phyloP scores from a whole-genome alignment of 2,113 vertebrate genomes.

The Dissostichus mawsoni region DNA sequence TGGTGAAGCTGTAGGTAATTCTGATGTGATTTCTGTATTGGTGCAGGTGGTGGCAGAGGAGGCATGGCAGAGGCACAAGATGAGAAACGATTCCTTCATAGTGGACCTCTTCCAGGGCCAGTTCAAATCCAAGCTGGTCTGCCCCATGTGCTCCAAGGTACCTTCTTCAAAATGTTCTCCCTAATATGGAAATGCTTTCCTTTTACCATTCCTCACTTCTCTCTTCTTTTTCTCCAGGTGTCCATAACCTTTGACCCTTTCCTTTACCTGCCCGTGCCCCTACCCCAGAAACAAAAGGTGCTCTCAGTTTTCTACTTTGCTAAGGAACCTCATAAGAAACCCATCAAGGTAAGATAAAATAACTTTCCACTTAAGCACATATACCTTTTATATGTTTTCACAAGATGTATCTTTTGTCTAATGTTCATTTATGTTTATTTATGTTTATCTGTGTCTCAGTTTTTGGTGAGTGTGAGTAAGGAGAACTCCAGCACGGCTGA shows the following conservation, averaged over 20 bases:
- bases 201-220: background rate
- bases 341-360: constrained; percentile 89
- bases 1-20: background rate
- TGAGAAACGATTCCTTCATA: constrained; percentile 98
- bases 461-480: constrained; percentile 97
- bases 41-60: constrained; percentile 95
- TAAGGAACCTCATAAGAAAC: constrained; percentile 97
- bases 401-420: background rate
- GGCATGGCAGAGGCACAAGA: constrained; percentile 98
- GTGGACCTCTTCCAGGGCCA: constrained; percentile 99
- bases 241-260: constrained; percentile 99
- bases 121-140: constrained; percentile 98
- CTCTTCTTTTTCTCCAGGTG: constrained; percentile 82
- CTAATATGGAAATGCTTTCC: background rate
- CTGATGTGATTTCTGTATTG: constrained; percentile 20
- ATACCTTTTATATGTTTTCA: background rate
- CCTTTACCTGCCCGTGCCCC: constrained; percentile 95
- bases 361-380: background rate
- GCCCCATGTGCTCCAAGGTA: constrained; percentile 97
- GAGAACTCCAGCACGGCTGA: constrained; percentile 94
- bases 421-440: background rate
- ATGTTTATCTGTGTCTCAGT: constrained; percentile 79
- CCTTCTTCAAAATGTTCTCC: background rate
- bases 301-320: constrained; percentile 96
- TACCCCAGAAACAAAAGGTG: constrained; percentile 98